Conservation (phyloP, 2,797 vertebrate genomes). For the Thunnus albacares region DNA sequence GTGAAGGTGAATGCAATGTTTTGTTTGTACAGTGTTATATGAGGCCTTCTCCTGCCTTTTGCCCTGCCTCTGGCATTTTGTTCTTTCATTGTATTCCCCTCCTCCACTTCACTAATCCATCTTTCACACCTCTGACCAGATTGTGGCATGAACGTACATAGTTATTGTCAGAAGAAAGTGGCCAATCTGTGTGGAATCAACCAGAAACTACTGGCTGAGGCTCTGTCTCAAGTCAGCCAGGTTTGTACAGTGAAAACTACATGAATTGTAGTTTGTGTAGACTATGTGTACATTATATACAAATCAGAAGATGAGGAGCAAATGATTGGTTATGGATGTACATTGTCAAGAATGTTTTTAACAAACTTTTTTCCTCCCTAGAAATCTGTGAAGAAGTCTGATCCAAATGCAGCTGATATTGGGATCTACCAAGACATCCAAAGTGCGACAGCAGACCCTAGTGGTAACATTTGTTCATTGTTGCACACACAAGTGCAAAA, state of each 20-base stretch:
- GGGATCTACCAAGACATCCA: conserved; percentile 93
- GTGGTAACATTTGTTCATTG: conserved; percentile 74
- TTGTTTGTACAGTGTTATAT: neutral
- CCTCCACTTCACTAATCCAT: neutral
- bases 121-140: conserved; percentile 81
- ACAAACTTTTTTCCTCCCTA: conserved; percentile 62
- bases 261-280: neutral
- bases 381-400: conserved; percentile 88
- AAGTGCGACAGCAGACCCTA: conserved; percentile 68
- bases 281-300: neutral
- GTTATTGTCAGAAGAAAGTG: conserved; percentile 94
- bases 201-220: conserved; percentile 97
- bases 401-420: conserved; percentile 77
- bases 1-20: conserved; percentile 88
- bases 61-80: neutral
- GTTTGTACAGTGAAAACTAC: conserved; percentile 75
- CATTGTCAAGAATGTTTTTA: neutral
- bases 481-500: neutral
- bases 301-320: neutral
- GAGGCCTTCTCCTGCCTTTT: neutral
- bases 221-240: conserved; percentile 92
- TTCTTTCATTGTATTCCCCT: neutral
- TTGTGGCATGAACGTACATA: conserved; percentile 95
- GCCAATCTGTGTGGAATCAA: conserved; percentile 98
- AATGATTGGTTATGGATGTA: neutral